phyloP scores from a whole-genome alignment of 1,140 invertebrate species.

The Drosophila ercepeae region DNA sequence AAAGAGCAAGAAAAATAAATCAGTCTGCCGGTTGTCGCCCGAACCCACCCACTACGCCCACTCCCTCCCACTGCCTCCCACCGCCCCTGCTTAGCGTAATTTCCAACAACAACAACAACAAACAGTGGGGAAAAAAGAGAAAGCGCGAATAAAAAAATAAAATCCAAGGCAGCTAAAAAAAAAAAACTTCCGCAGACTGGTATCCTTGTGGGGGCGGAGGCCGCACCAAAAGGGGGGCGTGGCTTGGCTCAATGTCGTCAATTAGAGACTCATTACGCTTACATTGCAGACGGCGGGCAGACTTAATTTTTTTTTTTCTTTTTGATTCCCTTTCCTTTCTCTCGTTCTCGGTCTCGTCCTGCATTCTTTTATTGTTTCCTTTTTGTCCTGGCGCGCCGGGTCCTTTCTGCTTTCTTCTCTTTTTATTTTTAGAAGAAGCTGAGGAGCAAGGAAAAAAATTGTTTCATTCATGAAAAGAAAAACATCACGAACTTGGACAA shows the following conservation, averaged over 20 bases:
- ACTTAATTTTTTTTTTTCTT: constrained; percentile 61
- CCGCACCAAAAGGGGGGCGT: neutral
- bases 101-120: constrained; percentile 61
- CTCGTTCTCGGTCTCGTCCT: constrained; percentile 14
- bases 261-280: constrained; percentile 83
- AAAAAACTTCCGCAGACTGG: constrained; percentile 39
- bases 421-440: constrained; percentile 58
- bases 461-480: constrained; percentile 76
- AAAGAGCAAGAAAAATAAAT: constrained; percentile 73
- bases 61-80: no score
- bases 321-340: constrained; percentile 25
- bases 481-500: constrained; percentile 70
- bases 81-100: constrained; percentile 65
- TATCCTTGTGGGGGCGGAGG: neutral
- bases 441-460: constrained; percentile 29
- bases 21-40: constrained; percentile 48
- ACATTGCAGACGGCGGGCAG: constrained; percentile 78
- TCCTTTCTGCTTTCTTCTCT: constrained; percentile 25
- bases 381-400: constrained; percentile 29
- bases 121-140: constrained; percentile 16
- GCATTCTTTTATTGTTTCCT: constrained; percentile 77
- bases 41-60: no score
- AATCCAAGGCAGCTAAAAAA: constrained; percentile 6
- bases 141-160: constrained; percentile 1
- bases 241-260: constrained; percentile 75